A percentile compares a stretch with the other conserved stretches of the same genome.
phyloP scores from a whole-genome alignment of 2,888 invertebrate species.

The Eupsilia transversa region DNA sequence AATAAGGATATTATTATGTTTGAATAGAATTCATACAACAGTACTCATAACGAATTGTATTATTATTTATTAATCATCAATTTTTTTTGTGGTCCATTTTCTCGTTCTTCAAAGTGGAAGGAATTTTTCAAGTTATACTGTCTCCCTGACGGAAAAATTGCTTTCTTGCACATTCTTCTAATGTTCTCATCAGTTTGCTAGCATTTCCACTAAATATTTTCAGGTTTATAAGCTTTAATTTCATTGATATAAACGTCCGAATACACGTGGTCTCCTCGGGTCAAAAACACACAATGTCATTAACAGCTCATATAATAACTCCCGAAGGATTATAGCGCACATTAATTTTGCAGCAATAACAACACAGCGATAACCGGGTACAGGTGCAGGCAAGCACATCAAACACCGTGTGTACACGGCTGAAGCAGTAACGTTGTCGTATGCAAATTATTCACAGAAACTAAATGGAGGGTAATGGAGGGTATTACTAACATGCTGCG shows the following conservation, averaged over 20 bases:
- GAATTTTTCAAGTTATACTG: background rate
- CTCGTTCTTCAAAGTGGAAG: background rate
- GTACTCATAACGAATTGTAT: background rate
- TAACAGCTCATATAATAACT: constrained; percentile 14
- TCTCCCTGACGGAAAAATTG: background rate
- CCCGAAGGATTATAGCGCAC: constrained; percentile 24
- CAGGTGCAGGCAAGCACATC: constrained; percentile 66
- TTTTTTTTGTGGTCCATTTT: background rate
- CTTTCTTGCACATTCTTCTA: background rate
- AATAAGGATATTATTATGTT: background rate
- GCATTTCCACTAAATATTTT: background rate
- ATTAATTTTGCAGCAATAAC: constrained; percentile 53
- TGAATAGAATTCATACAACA: background rate
- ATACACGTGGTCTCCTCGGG: background rate
- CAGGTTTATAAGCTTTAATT: background rate
- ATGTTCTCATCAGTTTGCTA: background rate
- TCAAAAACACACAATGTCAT: background rate
- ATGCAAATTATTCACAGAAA: constrained; percentile 75
- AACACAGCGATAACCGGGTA: constrained; percentile 37
- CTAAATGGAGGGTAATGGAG: constrained; percentile 74
- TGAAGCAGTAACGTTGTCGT: constrained; percentile 67
- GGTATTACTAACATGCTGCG: constrained; percentile 49
- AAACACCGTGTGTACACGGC: constrained; percentile 66
- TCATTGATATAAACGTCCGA: background rate
- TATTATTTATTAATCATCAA: background rate